These are phyloP conservation scores for Lophochroa leadbeateri DNA, from an alignment of 2,113 vertebrate species.

Conservation along the genomic window DNA sequence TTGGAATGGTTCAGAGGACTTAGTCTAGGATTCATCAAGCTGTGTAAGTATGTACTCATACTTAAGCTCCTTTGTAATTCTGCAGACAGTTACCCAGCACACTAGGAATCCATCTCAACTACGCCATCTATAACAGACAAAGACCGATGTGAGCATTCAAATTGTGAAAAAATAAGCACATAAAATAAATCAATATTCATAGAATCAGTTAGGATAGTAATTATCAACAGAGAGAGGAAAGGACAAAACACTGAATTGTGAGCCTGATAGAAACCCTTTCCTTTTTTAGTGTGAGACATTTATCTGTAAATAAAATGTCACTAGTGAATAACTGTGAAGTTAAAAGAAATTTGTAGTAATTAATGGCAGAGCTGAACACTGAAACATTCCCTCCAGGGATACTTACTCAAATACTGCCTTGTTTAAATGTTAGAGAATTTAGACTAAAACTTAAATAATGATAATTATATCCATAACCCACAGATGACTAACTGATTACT, in stretches of 20 bases:
- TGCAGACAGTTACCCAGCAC: not conserved
- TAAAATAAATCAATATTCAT: not conserved
- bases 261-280: not conserved
- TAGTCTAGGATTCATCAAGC: not conserved
- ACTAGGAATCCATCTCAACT: not conserved
- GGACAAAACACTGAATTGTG: not conserved
- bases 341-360: conserved; percentile 14
- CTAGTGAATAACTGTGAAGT: conserved; percentile 31
- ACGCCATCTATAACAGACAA: not conserved
- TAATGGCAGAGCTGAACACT: conserved; percentile 20
- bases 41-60: not conserved
- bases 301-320: conserved; percentile 35
- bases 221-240: not conserved
- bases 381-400: not conserved
- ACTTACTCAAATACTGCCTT: not conserved
- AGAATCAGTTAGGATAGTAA: not conserved
- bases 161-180: not conserved
- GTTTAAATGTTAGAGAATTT: not conserved
- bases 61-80: not conserved
- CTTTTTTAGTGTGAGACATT: not conserved
- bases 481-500: not conserved
- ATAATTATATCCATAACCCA: not conserved
- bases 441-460: not conserved
- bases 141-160: not conserved
- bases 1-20: not conserved